Base-by-base conservation (phyloP, 2,797 vertebrate genomes). In the Muscicapa comitata region DNA sequence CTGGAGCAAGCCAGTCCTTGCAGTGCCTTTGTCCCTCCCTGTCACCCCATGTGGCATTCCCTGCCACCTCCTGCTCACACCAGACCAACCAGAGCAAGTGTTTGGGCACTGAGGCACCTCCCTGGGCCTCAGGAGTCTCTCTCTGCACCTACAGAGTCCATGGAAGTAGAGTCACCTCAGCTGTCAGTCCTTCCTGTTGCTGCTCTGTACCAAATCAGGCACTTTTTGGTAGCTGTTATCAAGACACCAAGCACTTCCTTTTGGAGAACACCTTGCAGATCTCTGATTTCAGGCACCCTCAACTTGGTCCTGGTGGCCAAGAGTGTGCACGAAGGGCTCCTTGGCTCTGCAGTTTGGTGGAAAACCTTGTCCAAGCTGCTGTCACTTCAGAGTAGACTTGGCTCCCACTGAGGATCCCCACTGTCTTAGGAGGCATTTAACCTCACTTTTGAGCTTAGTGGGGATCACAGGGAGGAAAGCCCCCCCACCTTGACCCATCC, bases 401-500 rank as follows among this genome's bases (percentile, higher is more conserved):
- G 43, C 47, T 83, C 38, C 45, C 0, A 0, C 58, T 73, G 79
- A 90, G 66, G 91, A 80, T 93, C 72, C 58, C 43, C 24, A 8
- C 62, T 89, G 54, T 85, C 72, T 54, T 81, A 57, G 35, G 59
- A 90, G 55, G 38, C 66, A 7, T 79, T 66, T 77, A 84, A 78
- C 91, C 83, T 76, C 75, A 17, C 67, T 65, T 55, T n/a, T 54
- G 90, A 83, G 45, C 55, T 88, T 83, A 85, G 17, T 94, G 88
- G 63, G 80, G 37, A 70, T 83, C 94, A 82, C 33, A 62, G 61
- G 42, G 71, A 80, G 54, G 43, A 62, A 61, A 66, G 6, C 47
- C 31, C 13, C 38, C 31, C 35, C 62, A 54, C 38, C 24, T 47
- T 98, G 94, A 98, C 94, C 53, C 23, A 20, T 29, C 50, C 61